Conservation (phyloP, 2,888 invertebrate species). For the Drosophila emarginata region DNA sequence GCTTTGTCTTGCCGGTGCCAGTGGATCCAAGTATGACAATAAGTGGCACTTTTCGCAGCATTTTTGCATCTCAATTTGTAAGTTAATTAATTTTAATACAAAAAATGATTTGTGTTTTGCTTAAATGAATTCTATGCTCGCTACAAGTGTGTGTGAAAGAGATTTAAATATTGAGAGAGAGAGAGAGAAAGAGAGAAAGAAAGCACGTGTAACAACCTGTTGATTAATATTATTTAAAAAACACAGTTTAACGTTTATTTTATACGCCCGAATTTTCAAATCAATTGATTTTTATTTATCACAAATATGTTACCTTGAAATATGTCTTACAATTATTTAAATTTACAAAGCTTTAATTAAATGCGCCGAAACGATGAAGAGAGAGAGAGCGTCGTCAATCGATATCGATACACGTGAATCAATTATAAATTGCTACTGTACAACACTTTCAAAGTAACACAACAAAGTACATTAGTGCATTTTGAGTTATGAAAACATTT, state of each 20-base stretch:
- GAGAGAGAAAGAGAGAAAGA: background rate
- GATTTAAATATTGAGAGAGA: background rate
- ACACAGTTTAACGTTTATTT: background rate
- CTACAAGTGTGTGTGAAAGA: background rate
- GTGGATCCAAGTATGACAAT: constrained; percentile 97
- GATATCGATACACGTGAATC: background rate
- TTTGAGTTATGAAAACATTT: too few relatives aligned
- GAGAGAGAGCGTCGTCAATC: background rate
- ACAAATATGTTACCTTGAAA: background rate
- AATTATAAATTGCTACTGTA: too few relatives aligned
- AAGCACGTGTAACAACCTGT: constrained; percentile 8
- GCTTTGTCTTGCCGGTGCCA: constrained; percentile 98
- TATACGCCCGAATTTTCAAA: background rate
- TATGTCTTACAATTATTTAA: background rate
- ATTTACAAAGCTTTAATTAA: constrained; percentile 6
- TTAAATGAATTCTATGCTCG: background rate
- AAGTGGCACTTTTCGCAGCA: constrained; percentile 86
- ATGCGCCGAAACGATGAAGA: background rate
- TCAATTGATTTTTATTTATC: background rate
- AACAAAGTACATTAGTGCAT: too few relatives aligned
- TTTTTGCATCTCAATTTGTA: constrained; percentile 42
- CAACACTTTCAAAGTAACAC: too few relatives aligned
- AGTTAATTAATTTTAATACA: constrained; percentile 16
- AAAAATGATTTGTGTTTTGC: constrained; percentile 17
- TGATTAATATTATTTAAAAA: background rate